Evolutionary conservation across 2,888 invertebrate genomes (phyloP).

Genomic region (Gasteruption jaculator): DNA sequence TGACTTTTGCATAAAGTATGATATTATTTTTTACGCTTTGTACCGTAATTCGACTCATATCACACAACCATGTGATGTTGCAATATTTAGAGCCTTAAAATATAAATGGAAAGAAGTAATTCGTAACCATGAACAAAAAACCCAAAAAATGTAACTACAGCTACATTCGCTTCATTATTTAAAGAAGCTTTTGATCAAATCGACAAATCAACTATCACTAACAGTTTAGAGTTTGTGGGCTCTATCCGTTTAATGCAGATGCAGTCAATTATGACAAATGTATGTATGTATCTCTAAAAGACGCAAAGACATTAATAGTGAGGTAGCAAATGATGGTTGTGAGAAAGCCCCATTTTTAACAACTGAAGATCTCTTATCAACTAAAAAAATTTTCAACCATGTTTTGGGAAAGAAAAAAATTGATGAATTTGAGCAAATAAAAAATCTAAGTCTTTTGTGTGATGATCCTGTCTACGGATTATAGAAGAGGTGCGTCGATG

Average conservation of each 20-base stretch:
- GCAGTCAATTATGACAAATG: slow-evolving; percentile 27
- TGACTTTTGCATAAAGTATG: slow-evolving; percentile 28
- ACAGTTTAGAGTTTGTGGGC: slow-evolving; percentile 25
- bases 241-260: slow-evolving; percentile 26
- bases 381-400: slow-evolving; percentile 1
- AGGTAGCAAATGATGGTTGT: neutral
- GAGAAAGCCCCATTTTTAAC: neutral
- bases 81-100: slow-evolving; percentile 34
- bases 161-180: slow-evolving; percentile 30
- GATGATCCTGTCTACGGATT: neutral
- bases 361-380: neutral
- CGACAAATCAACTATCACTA: slow-evolving; percentile 18
- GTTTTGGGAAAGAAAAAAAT: slow-evolving; percentile 1
- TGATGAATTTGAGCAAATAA: neutral
- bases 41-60: slow-evolving; percentile 24
- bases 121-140: slow-evolving; percentile 22
- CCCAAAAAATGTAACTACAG: slow-evolving; percentile 30
- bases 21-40: slow-evolving; percentile 31
- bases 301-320: neutral
- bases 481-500: slow-evolving; percentile 1
- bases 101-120: slow-evolving; percentile 31
- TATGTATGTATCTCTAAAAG: slow-evolving; percentile 20
- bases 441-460: neutral
- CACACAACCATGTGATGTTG: slow-evolving; percentile 31
- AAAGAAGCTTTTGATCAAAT: slow-evolving; percentile 15